Percentiles rank a stretch among this genome's conserved stretches.
Evolutionary conservation across 1,140 invertebrate genomes (phyloP).

Genomic region (Leptinotarsa defecta): DNA sequence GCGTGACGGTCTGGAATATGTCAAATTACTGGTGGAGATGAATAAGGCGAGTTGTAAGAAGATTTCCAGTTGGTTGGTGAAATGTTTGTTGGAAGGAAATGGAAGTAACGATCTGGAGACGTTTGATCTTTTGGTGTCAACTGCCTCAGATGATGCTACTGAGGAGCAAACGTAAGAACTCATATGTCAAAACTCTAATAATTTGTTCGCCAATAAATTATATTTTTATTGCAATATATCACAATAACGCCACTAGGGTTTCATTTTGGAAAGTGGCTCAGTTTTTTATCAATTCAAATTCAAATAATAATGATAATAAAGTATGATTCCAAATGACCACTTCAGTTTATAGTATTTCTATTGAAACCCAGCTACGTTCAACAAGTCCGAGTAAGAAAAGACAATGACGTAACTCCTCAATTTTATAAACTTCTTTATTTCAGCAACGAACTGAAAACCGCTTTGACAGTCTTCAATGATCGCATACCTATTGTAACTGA

Average conservation of each 20-base stretch:
- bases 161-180: conserved; percentile 1
- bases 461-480: background rate
- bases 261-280: no score
- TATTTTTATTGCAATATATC: background rate
- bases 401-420: no score
- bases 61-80: conserved; percentile 4
- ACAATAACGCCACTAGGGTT: no score
- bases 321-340: no score
- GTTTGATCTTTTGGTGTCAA: conserved; percentile 10
- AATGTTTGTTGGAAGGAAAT: background rate
- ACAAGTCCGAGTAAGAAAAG: no score
- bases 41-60: background rate
- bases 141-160: background rate
- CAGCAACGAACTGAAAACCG: background rate
- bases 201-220: background rate
- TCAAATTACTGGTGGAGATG: conserved; percentile 1
- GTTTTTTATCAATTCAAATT: no score
- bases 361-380: no score
- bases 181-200: no score
- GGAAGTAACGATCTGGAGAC: background rate
- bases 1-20: background rate
- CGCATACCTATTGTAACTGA: background rate
- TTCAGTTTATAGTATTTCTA: no score
- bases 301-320: no score
- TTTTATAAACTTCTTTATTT: background rate